Evolutionary conservation across 1,140 invertebrate genomes (phyloP).

Genomic region (Aleiodes sp.): DNA sequence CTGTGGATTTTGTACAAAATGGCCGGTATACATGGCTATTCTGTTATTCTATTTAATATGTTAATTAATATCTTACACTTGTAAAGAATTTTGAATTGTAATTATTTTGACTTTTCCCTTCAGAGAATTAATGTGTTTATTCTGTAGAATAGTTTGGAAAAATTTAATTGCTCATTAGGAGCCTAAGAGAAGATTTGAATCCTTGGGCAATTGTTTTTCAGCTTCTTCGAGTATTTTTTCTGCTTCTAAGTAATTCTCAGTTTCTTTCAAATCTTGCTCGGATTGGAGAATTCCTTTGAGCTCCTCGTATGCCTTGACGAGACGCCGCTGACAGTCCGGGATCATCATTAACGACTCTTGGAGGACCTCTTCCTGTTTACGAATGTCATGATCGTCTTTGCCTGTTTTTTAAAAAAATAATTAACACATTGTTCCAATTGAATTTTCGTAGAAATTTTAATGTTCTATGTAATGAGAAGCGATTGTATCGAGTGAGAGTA

Average conservation of each 20-base stretch:
- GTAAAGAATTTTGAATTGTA: too few relatives aligned
- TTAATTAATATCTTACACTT: too few relatives aligned
- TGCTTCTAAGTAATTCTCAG: conserved; percentile 77
- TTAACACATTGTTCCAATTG: not conserved
- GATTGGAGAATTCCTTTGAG: conserved; percentile 78
- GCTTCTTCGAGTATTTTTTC: conserved; percentile 76
- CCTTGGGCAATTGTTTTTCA: conserved; percentile 68
- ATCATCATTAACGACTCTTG: conserved; percentile 91
- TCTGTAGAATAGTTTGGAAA: not conserved
- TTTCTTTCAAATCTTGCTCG: conserved; percentile 80
- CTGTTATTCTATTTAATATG: too few relatives aligned
- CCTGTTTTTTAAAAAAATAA: conserved; percentile 57
- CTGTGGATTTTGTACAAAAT: too few relatives aligned
- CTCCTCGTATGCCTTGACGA: conserved; percentile 79
- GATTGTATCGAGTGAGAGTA: too few relatives aligned
- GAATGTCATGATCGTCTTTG: conserved; percentile 84
- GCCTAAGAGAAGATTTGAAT: not conserved
- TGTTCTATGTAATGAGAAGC: too few relatives aligned
- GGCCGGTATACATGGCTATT: too few relatives aligned
- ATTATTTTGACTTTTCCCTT: too few relatives aligned
- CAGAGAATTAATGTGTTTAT: too few relatives aligned
- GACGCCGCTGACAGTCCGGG: conserved; percentile 83
- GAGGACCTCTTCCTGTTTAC: conserved; percentile 88
- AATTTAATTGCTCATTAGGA: conserved; percentile 10
- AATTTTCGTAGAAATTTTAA: too few relatives aligned